phyloP scores from a whole-genome alignment of 2,797 vertebrate genomes.

The Argya squamiceps region DNA sequence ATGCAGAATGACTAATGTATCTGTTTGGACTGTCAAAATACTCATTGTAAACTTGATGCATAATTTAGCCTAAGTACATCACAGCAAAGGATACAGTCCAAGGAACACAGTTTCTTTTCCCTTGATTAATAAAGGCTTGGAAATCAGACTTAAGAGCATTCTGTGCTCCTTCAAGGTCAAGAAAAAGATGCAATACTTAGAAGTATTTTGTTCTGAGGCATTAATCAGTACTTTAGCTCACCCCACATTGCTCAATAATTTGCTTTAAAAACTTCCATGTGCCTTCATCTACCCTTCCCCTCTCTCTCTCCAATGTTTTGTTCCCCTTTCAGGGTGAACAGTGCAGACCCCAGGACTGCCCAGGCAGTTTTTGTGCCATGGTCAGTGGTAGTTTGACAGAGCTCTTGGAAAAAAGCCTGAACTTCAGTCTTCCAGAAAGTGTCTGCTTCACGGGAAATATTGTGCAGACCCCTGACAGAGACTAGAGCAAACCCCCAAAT shows the following conservation, averaged over 20 bases:
- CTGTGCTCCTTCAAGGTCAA: conserved; percentile 14
- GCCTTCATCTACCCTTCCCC: background rate
- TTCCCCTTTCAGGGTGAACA: background rate
- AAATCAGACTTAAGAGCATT: conserved; percentile 5
- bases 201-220: background rate
- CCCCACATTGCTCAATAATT: background rate
- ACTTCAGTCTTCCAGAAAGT: background rate
- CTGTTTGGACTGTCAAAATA: conserved; percentile 28
- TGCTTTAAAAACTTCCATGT: background rate
- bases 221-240: background rate
- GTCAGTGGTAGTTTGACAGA: background rate
- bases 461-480: background rate
- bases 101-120: conserved; percentile 35
- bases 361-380: background rate
- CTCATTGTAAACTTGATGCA: background rate
- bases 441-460: background rate
- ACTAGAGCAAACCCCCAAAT: background rate
- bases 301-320: background rate
- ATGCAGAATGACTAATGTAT: conserved; percentile 25
- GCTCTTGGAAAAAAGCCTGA: background rate
- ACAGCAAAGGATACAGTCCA: conserved; percentile 4
- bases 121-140: conserved; percentile 37
- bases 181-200: conserved; percentile 12
- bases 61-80: background rate
- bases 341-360: background rate